Evolutionary conservation across 2,113 vertebrate species (phyloP).

Genomic region (Pantherophis guttatus): DNA sequence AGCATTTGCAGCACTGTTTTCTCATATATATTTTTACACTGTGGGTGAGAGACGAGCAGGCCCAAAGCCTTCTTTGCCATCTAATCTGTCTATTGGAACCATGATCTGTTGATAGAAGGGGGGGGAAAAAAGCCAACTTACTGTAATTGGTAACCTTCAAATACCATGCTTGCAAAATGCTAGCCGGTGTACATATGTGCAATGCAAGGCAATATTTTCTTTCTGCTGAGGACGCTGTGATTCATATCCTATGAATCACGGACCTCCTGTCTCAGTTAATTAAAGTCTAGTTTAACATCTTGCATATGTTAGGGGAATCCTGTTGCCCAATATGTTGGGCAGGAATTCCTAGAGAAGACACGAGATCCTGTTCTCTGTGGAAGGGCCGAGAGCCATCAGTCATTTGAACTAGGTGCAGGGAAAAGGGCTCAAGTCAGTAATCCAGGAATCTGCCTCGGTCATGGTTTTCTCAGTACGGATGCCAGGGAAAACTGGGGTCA

Average conservation of each 20-base stretch:
- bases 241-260: slow-evolving; percentile 1
- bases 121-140: not conserved
- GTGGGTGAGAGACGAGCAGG: not conserved
- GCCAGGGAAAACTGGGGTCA: not conserved
- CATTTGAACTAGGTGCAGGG: not conserved
- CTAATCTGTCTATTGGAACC: not conserved
- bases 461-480: not conserved
- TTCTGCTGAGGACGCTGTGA: not conserved
- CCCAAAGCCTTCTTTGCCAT: not conserved
- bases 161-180: not conserved
- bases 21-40: slow-evolving; percentile 13
- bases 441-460: not conserved
- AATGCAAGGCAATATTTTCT: not conserved
- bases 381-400: not conserved
- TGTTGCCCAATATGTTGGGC: not conserved
- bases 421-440: not conserved
- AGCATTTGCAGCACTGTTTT: not conserved
- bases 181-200: not conserved
- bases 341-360: not conserved
- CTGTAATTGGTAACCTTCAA: not conserved
- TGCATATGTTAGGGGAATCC: not conserved
- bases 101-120: slow-evolving; percentile 20
- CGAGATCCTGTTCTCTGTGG: not conserved
- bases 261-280: not conserved
- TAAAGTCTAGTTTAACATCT: not conserved